Conservation (phyloP, 2,797 vertebrate species). For the Apogon talboti region DNA sequence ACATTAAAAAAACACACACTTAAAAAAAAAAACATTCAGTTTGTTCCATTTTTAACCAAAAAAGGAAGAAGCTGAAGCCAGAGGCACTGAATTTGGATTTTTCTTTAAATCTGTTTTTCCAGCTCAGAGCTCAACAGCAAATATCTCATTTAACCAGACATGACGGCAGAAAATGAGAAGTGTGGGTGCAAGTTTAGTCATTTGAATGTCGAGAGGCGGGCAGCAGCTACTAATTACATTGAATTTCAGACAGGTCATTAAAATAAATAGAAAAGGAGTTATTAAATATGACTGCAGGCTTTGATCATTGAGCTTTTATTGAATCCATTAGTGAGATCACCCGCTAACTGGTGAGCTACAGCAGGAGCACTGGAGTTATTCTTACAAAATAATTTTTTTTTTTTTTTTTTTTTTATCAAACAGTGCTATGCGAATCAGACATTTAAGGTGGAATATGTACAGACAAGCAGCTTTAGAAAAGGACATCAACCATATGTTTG, state of each 20-base stretch:
- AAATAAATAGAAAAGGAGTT: constrained; percentile 1
- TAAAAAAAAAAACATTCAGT: too few relatives aligned
- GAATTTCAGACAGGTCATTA: constrained; percentile 1
- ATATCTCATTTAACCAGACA: constrained; percentile 14
- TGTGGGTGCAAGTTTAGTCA: neutral
- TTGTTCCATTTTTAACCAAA: too few relatives aligned
- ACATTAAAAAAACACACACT: too few relatives aligned
- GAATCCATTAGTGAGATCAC: constrained; percentile 1
- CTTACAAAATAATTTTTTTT: neutral
- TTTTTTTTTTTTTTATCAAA: neutral
- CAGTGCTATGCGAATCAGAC: neutral
- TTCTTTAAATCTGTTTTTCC: neutral
- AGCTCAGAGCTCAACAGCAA: constrained; percentile 3
- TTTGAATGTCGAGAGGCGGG: neutral
- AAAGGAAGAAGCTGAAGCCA: too few relatives aligned
- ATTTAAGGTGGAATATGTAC: neutral
- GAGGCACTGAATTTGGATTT: neutral
- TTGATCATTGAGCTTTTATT: constrained; percentile 10
- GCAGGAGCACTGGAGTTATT: neutral
- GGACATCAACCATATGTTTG: neutral
- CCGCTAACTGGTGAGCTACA: neutral
- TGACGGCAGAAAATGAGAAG: constrained; percentile 17
- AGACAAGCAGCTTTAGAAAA: neutral
- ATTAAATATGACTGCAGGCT: constrained; percentile 8
- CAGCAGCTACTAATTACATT: constrained; percentile 20